Base-by-base conservation (phyloP, 2,113 vertebrate species). In the Gobius niger region DNA sequence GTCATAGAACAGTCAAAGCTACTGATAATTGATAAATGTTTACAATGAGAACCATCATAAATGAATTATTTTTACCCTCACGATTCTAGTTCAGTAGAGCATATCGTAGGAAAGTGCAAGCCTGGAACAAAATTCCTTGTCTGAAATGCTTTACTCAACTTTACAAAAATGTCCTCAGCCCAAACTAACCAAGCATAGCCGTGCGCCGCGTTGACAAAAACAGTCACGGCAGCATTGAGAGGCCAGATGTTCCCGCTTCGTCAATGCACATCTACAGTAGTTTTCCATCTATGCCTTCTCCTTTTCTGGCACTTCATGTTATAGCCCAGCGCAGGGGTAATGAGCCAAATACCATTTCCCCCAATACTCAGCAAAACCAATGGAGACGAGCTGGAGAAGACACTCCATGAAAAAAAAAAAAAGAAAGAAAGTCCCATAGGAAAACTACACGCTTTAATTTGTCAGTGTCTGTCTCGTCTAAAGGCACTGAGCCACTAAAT, bases 331-430 rank as follows among this genome's bases (percentile, higher is more conserved):
- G 76, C 86, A 79, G 87, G 76, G 86, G 87, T 89, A 92, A 92
- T 88, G 88, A 91, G 90, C 85, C 87, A 88, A 85, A 90, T 86
- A 90, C 85, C 77, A 88, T 85, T 90, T 87, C 81, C 86, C 24
- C 89, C 70, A 60, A 81, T 77, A 86, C 81, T 88, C 84, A 78
- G 83, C 85, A 86, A 89, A 89, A 89, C 85, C 68, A 78, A 85
- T 85, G 85, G 90, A 86, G 78, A 4, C 67, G 87, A 88, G 86
- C 52, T 12, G n/a, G 2, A 89, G 82, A 75, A 78, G 75, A 89
- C 86, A 78, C 75, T 34, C 1, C 24, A 34, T 34, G 24, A 3
- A 3, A 24, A 24, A 24, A 24, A 24, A 34, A 34, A 34, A 34
- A 34, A 34, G 5, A 34, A 34, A 34, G 5, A 4, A 34, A 77